These are phyloP conservation scores for Neodontobutis hainanensis DNA, from an alignment of 2,113 vertebrate species.

Conservation along the genomic window DNA sequence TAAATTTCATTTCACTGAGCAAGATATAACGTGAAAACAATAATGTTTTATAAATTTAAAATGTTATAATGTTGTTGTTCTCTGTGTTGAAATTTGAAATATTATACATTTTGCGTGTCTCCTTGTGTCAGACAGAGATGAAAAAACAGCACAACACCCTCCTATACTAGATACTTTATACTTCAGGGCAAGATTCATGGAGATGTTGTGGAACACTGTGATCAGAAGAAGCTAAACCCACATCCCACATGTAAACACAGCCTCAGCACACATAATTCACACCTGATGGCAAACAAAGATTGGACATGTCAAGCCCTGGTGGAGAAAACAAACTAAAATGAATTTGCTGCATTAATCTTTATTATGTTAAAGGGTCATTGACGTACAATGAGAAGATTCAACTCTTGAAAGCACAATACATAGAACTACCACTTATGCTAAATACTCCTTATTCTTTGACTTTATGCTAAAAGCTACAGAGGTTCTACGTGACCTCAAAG, in stretches of 20 bases:
- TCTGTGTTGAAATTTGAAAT: not conserved
- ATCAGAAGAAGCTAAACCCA: not conserved
- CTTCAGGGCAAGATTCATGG: not conserved
- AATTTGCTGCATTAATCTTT: too few relatives aligned
- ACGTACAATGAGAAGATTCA: too few relatives aligned
- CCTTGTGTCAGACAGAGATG: slow-evolving; percentile 12
- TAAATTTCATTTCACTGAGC: slow-evolving; percentile 39
- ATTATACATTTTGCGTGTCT: slow-evolving; percentile 18
- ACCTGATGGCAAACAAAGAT: not conserved
- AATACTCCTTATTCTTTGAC: not conserved
- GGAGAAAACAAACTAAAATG: too few relatives aligned
- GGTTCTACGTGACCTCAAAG: not conserved
- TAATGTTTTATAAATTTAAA: slow-evolving; percentile 8
- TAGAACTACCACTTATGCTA: too few relatives aligned
- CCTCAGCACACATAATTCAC: slow-evolving; percentile 9
- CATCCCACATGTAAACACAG: not conserved
- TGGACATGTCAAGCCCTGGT: not conserved
- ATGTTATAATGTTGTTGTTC: slow-evolving; percentile 2
- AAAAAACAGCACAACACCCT: slow-evolving; percentile 3
- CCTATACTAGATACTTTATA: slow-evolving; percentile 25
- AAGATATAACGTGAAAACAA: slow-evolving; percentile 15
- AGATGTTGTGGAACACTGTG: too few relatives aligned
- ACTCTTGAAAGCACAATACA: too few relatives aligned
- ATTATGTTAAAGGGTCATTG: too few relatives aligned
- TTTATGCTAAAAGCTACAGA: not conserved